Conservation (phyloP, 1,140 invertebrate species). For the Bombus vancouverensis region DNA sequence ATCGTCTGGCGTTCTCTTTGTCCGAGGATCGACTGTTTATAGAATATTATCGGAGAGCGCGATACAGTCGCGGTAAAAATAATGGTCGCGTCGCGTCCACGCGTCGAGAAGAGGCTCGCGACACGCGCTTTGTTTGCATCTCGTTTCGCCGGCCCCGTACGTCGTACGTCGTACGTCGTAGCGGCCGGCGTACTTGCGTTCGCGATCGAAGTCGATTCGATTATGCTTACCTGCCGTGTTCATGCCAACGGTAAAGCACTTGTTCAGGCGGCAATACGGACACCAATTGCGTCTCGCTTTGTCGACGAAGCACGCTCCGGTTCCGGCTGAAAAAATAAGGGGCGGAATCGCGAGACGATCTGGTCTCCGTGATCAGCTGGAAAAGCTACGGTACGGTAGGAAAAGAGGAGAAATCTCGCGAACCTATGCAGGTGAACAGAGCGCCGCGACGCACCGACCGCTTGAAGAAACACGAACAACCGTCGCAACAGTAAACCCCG, state of each 20-base stretch:
- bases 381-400: neutral
- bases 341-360: neutral
- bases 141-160: conserved; percentile 42
- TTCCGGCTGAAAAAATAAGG: conserved; percentile 74
- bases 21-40: neutral
- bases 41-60: neutral
- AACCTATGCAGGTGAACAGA: conserved; percentile 88
- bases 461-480: conserved; percentile 95
- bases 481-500: conserved; percentile 93
- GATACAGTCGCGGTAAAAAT: too few relatives aligned
- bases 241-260: conserved; percentile 91
- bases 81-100: too few relatives aligned
- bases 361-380: neutral
- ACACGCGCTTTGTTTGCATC: conserved; percentile 73
- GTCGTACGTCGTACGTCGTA: too few relatives aligned
- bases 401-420: neutral
- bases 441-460: conserved; percentile 88
- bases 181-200: too few relatives aligned
- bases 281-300: conserved; percentile 94
- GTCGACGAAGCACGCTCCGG: conserved; percentile 90
- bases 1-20: neutral
- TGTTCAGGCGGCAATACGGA: conserved; percentile 91
- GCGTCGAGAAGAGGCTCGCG: conserved; percentile 37
- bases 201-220: conserved; percentile 15
- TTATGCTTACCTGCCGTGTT: conserved; percentile 87